Base-by-base conservation (phyloP, 2,797 vertebrate genomes). In the Protosalanx chinensis region DNA sequence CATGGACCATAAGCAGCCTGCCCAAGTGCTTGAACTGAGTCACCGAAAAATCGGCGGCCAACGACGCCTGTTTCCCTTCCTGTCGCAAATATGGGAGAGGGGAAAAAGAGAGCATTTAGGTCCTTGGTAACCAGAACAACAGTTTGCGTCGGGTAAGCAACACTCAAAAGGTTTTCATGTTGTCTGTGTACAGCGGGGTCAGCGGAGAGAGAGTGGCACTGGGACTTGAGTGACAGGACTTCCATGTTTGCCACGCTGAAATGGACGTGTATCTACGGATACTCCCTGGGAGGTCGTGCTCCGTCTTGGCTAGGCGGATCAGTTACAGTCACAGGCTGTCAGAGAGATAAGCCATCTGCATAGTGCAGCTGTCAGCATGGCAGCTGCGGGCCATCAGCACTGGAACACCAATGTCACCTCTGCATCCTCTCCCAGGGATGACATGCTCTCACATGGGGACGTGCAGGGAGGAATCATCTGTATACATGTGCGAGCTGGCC, bases 21-120 rank as follows among this genome's bases (percentile, higher is more conserved):
- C 97, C 97, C 20, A 99, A 89, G 79, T 99, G 96, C 86, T 97
- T 97, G 83, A 99, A 99, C 88, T 98, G 96, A 76, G 96, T 98
- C 92, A 99, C 91, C 0, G 97, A 99, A 93, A 99, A 99, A 88
- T 99, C 97, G 0, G 97, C 96, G 0, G 97, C 97, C 83, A 99
- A 82, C 0, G 97, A 98, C 0, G 97, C 97, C 90, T 99, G 97
- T 62, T 99, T 99, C 59, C 97, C 97, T 91, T 99, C 97, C 97
- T 99, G 86, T 71, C 46, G 30, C 76, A 72, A 53, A 72, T 16
- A 86, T 85, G 41, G 75, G 5, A 29, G 33, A 66, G 57, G 79
- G 64, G 71, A 64, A 58, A 75, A 73, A 56, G 74, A 70, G 82
- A 46, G 18, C 8, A 10, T 15, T n/a, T 62, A 56, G 5, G 68